These are phyloP conservation scores for Mimachlamys varia DNA, from an alignment of 2,888 invertebrate genomes.

Conservation along the genomic window DNA sequence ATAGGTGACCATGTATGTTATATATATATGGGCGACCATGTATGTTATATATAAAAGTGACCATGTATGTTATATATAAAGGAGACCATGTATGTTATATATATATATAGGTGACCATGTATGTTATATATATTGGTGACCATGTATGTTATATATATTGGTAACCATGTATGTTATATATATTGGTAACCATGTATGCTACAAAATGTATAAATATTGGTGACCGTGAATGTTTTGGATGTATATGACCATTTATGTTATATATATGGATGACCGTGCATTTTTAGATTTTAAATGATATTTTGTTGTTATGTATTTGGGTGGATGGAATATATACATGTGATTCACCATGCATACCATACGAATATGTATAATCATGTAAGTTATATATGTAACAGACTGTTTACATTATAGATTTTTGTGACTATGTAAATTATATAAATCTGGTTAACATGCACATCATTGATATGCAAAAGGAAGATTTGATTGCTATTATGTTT, in stretches of 20 bases:
- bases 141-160: not conserved
- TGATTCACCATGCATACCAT: not conserved
- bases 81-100: not conserved
- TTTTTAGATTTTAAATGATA: not conserved
- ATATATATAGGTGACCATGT: not conserved
- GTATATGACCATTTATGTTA: not conserved
- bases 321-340: no score
- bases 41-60: no score
- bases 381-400: not conserved
- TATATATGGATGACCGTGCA: not conserved
- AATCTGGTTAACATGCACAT: no score
- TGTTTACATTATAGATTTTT: no score
- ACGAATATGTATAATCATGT: not conserved
- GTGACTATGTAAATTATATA: no score
- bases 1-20: no score
- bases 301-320: no score
- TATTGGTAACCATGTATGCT: not conserved
- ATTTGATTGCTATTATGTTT: no score
- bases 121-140: not conserved
- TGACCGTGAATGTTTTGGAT: not conserved
- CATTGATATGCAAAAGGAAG: no score
- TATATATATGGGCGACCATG: no score
- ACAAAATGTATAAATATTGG: not conserved
- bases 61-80: not conserved
- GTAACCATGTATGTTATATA: not conserved